Evolutionary conservation across 2,797 vertebrate species (phyloP), one percentile per base, ranked within the genome.

Genomic region (Galagoides demidoff): DNA sequence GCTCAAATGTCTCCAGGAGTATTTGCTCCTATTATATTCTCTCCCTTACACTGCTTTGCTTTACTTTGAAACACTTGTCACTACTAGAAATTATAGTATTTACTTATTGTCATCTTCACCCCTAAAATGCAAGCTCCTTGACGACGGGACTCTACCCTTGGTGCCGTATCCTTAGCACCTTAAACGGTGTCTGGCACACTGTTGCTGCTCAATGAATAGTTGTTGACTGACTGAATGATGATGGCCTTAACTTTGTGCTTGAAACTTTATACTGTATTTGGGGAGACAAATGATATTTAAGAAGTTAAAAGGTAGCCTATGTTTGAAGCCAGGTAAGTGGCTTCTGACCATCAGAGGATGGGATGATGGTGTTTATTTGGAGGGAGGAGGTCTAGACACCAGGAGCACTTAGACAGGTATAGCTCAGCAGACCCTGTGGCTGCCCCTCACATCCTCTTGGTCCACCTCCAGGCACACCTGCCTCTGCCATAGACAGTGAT

Each of bases 191-290:
- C 22, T 1, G 22, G 45, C 23, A 83, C 63, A 39, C 19, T 29
- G 29, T 52, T 90, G 25, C 43, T 55, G 14, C 37, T 91, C 79
- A 84, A 20, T 63, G 94, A 64, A 78, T 90, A 83, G 57, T 74
- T 78, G 83, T 43, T 34, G 34, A 83, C 55, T 68, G 31, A 83
- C 20, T 70, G 49, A 71, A 39, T 74, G 52, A 34, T 16, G 20
- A 14, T 43, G 16, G 59, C n/a, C 31, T 93, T 63, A 55, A 74
- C 64, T 96, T 90, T 89, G 39, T 49, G 52, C 37, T 77, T 34
- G 39, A 81, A 71, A 37, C 14, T 34, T 88, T 55, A n/a, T 0
- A 68, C 22, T 49, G 8, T 63, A 31, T 70, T 68, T 83, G 76
- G 49, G 22, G 73, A 87, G 89, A 52, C 34, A 95, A 84, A 77